These are phyloP conservation scores for Zoroaster sp. DNA, from an alignment of 53 echinoderm and acorn worm species.

Conservation along the genomic window DNA sequence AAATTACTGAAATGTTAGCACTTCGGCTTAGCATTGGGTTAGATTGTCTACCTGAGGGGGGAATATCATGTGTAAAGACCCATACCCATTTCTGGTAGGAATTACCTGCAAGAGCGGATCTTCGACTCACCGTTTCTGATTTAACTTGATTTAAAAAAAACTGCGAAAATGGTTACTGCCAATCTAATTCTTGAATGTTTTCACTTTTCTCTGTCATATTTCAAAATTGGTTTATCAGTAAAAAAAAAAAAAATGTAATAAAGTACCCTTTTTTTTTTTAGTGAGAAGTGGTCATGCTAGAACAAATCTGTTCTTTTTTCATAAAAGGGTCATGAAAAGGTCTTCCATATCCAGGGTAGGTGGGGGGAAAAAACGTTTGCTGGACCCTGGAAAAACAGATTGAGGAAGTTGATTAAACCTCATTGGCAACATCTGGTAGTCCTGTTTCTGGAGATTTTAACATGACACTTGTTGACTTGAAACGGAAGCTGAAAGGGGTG, in stretches of 20 bases:
- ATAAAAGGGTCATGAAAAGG: no score
- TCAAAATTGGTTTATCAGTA: no score
- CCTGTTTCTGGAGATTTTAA: background rate
- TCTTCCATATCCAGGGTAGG: background rate
- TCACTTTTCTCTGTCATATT: no score
- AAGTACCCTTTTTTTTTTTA: no score
- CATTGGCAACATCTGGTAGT: background rate
- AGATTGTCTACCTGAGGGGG: background rate
- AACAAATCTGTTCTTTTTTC: no score
- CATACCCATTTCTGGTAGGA: background rate
- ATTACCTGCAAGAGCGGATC: background rate
- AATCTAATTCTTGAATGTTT: no score
- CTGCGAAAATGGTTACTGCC: no score
- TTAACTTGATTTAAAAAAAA: background rate
- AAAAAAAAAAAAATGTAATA: no score
- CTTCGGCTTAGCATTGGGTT: background rate
- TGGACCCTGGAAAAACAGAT: background rate
- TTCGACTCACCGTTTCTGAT: background rate
- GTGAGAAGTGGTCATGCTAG: no score
- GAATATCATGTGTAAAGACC: background rate
- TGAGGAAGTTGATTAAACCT: background rate
- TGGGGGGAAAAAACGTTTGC: background rate
- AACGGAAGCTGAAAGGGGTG: background rate
- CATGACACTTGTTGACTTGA: background rate
- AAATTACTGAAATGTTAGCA: constrained; percentile 1